A percentile compares a stretch with the other conserved stretches of the same genome.
phyloP scores from a whole-genome alignment of 2,888 invertebrate species.

The Hirtodrosophila duncani region DNA sequence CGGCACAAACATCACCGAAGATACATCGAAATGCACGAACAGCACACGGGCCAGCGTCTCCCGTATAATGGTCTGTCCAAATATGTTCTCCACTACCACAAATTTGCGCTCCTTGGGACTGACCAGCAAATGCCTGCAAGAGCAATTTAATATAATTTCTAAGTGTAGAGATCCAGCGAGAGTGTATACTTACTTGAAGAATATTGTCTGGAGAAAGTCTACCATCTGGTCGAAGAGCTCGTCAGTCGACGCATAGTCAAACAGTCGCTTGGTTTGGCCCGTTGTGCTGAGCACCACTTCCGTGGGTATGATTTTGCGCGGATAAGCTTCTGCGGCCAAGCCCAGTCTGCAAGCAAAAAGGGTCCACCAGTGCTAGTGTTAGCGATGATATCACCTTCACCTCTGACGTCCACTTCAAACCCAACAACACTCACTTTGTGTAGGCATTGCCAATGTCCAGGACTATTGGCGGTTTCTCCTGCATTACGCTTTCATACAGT shows the following conservation, averaged over 20 bases:
- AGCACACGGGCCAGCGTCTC: conserved; percentile 93
- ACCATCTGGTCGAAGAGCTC: conserved; percentile 91
- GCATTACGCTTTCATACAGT: conserved; percentile 89
- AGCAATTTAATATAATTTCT: neutral
- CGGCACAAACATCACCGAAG: conserved; percentile 89
- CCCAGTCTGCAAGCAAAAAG: conserved; percentile 84
- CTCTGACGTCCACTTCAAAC: neutral
- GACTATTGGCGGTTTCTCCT: conserved; percentile 93
- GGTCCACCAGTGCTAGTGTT: neutral
- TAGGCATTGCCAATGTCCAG: conserved; percentile 94
- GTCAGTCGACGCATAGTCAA: conserved; percentile 82
- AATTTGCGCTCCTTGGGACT: conserved; percentile 96
- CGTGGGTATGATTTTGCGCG: conserved; percentile 91
- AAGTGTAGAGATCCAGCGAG: neutral
- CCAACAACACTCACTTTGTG: conserved; percentile 86
- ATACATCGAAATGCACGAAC: conserved; percentile 94
- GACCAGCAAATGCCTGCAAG: conserved; percentile 87
- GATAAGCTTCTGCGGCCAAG: conserved; percentile 92
- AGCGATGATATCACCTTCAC: conserved; percentile 50
- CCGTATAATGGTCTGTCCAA: conserved; percentile 89
- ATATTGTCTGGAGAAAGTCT: conserved; percentile 91
- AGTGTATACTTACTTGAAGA: conserved; percentile 85
- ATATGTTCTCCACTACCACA: conserved; percentile 93
- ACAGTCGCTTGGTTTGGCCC: conserved; percentile 81
- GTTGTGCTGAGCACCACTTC: conserved; percentile 85